Conservation (phyloP, 2,888 invertebrate species). For the Platycnemis pennipes region DNA sequence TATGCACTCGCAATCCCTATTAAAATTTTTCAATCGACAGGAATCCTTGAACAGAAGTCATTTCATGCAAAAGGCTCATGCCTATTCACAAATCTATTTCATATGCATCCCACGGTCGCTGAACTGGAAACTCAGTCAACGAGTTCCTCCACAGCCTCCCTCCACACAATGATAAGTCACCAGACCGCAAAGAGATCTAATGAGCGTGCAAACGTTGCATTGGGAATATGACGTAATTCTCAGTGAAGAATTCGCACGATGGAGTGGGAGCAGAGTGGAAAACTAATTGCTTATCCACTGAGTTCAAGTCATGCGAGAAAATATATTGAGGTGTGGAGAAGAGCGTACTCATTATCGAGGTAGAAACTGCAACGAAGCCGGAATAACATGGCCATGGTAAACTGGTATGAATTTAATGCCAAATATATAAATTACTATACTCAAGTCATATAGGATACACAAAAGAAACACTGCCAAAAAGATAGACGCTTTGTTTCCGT, state of each 20-base stretch:
- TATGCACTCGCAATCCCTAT: not conserved
- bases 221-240: constrained; percentile 28
- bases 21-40: not conserved
- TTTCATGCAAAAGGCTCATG: not conserved
- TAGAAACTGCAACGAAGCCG: not conserved
- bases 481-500: no score
- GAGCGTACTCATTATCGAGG: not conserved
- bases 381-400: not conserved
- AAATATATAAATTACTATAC: not conserved
- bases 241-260: not conserved
- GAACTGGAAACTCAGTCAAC: not conserved
- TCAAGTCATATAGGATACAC: not conserved
- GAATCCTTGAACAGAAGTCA: not conserved
- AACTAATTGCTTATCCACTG: not conserved
- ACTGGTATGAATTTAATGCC: not conserved
- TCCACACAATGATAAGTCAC: not conserved
- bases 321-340: not conserved
- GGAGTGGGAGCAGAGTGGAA: not conserved
- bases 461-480: not conserved
- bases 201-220: constrained; percentile 19
- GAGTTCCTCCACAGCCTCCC: not conserved
- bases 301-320: not conserved
- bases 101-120: not conserved
- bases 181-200: constrained; percentile 12
- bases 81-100: not conserved